Percentiles rank a stretch among this genome's conserved stretches.
Conservation (phyloP, 2,888 invertebrate species). For the Eurois occulta region DNA sequence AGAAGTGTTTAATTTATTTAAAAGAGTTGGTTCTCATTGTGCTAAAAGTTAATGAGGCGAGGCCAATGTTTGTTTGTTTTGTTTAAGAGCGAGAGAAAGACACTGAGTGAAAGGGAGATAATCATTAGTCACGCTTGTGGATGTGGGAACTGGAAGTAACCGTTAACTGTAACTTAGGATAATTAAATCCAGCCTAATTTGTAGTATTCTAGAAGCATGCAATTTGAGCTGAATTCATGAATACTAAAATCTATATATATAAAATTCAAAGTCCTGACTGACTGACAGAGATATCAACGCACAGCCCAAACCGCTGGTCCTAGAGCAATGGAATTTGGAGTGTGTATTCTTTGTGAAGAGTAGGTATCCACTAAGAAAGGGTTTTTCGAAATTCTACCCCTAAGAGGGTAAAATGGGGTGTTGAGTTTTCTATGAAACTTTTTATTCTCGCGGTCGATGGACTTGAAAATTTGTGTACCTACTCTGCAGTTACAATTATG, state of each 20-base stretch:
- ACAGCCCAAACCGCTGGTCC: no score
- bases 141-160: conserved; percentile 2
- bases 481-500: no score
- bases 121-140: conserved; percentile 34
- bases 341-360: no score
- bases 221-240: background rate
- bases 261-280: no score
- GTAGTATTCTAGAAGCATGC: background rate
- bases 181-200: conserved; percentile 13
- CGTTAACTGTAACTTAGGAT: background rate
- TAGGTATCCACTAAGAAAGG: no score
- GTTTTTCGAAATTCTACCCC: no score
- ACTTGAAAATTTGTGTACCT: no score
- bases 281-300: no score
- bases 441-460: no score
- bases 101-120: conserved; percentile 18
- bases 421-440: no score
- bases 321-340: no score
- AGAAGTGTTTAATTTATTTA: conserved; percentile 62
- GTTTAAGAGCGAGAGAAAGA: conserved; percentile 23
- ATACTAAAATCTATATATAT: background rate
- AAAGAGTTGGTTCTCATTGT: conserved; percentile 58
- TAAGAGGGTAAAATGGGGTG: no score
- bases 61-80: conserved; percentile 52
- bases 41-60: conserved; percentile 59